Base-by-base conservation (phyloP, 2,888 invertebrate species). In the Aproaerema taeniolella region DNA sequence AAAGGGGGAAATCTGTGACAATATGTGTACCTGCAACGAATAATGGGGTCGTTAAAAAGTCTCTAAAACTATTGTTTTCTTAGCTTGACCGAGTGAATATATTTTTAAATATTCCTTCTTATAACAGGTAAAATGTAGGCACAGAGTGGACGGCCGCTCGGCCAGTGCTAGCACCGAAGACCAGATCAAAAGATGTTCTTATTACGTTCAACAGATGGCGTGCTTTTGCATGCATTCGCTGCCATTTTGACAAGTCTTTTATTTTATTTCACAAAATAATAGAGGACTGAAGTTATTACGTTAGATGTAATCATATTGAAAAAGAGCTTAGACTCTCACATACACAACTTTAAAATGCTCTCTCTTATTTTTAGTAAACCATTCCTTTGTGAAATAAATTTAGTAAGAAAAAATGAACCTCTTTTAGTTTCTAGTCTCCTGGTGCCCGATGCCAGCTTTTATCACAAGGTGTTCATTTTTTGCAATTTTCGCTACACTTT, bases 121-220 rank as follows among this genome's bases (percentile, higher is more conserved):
- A 43, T 55, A 60, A 55, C 51, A 58, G 58, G 47, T 62, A 56
- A 47, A 50, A 37, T 47, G 55, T 71, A 77, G 76, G 77, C 76
- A 77, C 55, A 48, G 68, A 68, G 67, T 68, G 75, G 75, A 76
- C 76, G 76, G 73, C 74, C 74, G 52, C 61, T 57, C 65, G 72
- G 70, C 72, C 76, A 53, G 57, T 53, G 63, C 64, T 56, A 58
- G 61, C 63, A 49, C 58, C 50, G 56, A 67, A 67, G 61, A 66
- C 64, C 67, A 49, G 50, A n/a, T n/a, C n/a, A n/a, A n/a, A n/a
- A n/a, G n/a, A n/a, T n/a, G n/a, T n/a, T n/a, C n/a, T n/a, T n/a
- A n/a, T n/a, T 26, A 14, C 24, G 9, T 20, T 20, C n/a, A n/a
- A n/a, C n/a, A n/a, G n/a, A n/a, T n/a, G n/a, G n/a, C n/a, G n/a